Base-by-base conservation (phyloP, 2,113 vertebrate species). In the Peromyscus leucopus region DNA sequence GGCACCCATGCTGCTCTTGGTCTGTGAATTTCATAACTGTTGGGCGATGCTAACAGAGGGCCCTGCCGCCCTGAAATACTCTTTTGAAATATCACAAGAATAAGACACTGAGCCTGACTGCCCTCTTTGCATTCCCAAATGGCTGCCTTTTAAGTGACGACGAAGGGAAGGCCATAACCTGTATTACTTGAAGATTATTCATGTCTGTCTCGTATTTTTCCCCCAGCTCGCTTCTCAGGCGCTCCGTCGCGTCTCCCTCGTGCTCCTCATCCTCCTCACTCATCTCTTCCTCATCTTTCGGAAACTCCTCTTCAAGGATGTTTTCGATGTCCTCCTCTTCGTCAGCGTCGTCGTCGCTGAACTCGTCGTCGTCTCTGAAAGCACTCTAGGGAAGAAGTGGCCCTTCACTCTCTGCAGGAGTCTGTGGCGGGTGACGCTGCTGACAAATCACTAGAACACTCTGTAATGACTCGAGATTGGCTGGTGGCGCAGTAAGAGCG, bases 251-350 rank as follows among this genome's bases (percentile, higher is more conserved):
- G 1, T 98, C 98, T 1, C 3, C 91, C 95, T 99, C 99, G 51
- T 98, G 98, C 95, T 99, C 99, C 89, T 99, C 99, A 7, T 99
- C 99, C 39, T 99, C 98, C 0, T 96, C 98, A 42, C 98, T 98
- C 61, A 98, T 98, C 1, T 98, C 98, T 26, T 99, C 99, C 31
- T 99, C 99, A 5, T 98, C 97, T 97, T 98, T 99, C 48, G 98
- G 98, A 98, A 99, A 99, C 94, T 99, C 99, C 33, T 99, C 99
- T 96, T 98, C 98, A 33, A 99, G 98, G 89, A 98, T 97, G 72
- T 98, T 98, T 78, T 99, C 99, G 88, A 99, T 98, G 75, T 99
- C 98, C 17, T 98, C 98, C 48, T 97, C 98, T 3, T 98, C 97
- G 17, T 97, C 97, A 31, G 7, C 22, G 1, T 99, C 99, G 36